phyloP scores from a whole-genome alignment of 2,888 invertebrate species.

The Pachycephus smyrnensis region DNA sequence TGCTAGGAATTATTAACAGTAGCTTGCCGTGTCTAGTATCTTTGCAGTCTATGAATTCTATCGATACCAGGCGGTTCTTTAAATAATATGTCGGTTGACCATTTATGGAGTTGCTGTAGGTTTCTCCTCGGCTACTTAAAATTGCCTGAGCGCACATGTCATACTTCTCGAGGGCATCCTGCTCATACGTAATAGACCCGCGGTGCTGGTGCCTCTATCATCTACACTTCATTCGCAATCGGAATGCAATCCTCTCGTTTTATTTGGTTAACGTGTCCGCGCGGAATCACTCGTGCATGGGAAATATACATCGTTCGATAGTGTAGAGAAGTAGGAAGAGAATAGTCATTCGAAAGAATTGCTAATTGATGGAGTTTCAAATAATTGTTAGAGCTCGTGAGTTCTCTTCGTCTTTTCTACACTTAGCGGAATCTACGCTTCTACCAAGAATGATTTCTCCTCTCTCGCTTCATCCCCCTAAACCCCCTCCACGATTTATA shows the following conservation, averaged over 20 bases:
- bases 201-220: conserved; percentile 9
- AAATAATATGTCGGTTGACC: conserved; percentile 2
- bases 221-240: conserved; percentile 24
- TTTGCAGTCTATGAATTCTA: background rate
- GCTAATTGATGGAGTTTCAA: background rate
- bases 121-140: conserved; percentile 38
- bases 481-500: background rate
- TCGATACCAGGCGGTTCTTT: background rate
- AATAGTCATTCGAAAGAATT: background rate
- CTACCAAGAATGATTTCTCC: background rate
- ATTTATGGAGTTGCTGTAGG: conserved; percentile 14
- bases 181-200: conserved; percentile 38
- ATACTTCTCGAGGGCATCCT: conserved; percentile 41
- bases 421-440: background rate
- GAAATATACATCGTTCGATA: background rate
- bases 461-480: background rate
- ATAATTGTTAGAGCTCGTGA: background rate
- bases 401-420: background rate
- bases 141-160: conserved; percentile 39
- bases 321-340: background rate
- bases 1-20: background rate
- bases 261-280: conserved; percentile 4
- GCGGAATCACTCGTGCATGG: background rate
- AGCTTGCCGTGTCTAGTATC: background rate
- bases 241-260: conserved; percentile 32